Evolutionary conservation across 2,888 invertebrate species (phyloP), one percentile per base, ranked within the genome.

Genomic region (Pheosia gnoma): DNA sequence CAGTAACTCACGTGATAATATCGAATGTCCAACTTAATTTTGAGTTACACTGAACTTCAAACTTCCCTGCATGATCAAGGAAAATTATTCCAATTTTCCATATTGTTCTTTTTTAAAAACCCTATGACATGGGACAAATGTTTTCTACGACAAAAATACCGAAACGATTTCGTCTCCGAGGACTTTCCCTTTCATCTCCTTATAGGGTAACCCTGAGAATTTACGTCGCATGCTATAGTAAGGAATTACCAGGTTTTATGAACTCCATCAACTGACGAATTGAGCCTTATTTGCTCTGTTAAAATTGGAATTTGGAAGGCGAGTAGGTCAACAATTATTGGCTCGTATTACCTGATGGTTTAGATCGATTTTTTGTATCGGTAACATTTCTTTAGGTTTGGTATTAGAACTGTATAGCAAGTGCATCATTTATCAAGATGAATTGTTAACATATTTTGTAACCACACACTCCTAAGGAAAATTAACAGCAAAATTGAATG

Each of bases 151-250:
- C 45, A 55, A 55, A 70, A 66, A 71, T 68, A 62, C 67, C 68
- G 57, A 74, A 66, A 63, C 64, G 45, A 65, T 63, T 71, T 62
- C 58, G 57, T 60, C 57, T 58, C 70, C 64, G 70, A 78, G 81
- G 82, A 82, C 77, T 83, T 84, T 84, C 84, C 83, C 83, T 87
- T 83, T 83, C 81, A 82, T 79, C 74, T 81, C 83, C 82, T 45
- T 81, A 81, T 70, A 85, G 72, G 84, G 82, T 68, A 73, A 72
- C 59, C 61, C 71, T 64, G 65, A 80, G 81, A 84, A 85, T 85
- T 84, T 86, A 87, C 86, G 85, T 81, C 75, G 84, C 83, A 82
- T 86, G 76, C 86, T 86, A 74, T 87, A 87, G 87, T 87, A 87
- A 71, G 77, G 75, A 74, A 68, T 70, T 61, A 67, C 83, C 79